These are phyloP conservation scores for Glomeris maerens DNA, from an alignment of 1,140 invertebrate species.

Conservation along the genomic window DNA sequence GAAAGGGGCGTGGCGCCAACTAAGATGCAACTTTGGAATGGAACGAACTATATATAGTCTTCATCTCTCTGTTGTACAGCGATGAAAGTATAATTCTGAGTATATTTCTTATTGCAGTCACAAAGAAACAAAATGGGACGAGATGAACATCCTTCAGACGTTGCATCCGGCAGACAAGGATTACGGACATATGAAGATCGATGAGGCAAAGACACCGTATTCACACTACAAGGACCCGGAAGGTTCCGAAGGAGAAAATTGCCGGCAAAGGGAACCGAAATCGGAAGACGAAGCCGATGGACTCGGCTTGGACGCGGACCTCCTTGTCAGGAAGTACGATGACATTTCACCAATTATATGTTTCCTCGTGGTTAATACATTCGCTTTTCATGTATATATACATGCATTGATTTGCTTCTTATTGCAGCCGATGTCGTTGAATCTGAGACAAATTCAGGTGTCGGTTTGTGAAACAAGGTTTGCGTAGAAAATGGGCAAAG, in stretches of 20 bases:
- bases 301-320: slow-evolving; percentile 50
- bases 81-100: background rate
- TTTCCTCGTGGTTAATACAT: no score
- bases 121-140: slow-evolving; percentile 79
- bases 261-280: slow-evolving; percentile 31
- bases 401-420: no score
- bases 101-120: slow-evolving; percentile 8
- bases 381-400: no score
- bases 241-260: slow-evolving; percentile 46
- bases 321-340: slow-evolving; percentile 51
- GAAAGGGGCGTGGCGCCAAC: background rate
- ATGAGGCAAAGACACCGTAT: slow-evolving; percentile 95
- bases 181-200: slow-evolving; percentile 99
- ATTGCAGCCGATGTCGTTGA: no score
- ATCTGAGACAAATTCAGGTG: no score
- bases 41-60: background rate
- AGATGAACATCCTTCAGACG: slow-evolving; percentile 98
- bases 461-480: no score
- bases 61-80: background rate
- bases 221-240: slow-evolving; percentile 48
- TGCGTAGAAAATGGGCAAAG: no score
- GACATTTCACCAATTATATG: no score
- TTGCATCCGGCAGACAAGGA: slow-evolving; percentile 95
- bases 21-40: background rate
- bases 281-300: slow-evolving; percentile 36